phyloP scores from a whole-genome alignment of 1,140 invertebrate genomes.

The Brachionus rotundiformis region DNA sequence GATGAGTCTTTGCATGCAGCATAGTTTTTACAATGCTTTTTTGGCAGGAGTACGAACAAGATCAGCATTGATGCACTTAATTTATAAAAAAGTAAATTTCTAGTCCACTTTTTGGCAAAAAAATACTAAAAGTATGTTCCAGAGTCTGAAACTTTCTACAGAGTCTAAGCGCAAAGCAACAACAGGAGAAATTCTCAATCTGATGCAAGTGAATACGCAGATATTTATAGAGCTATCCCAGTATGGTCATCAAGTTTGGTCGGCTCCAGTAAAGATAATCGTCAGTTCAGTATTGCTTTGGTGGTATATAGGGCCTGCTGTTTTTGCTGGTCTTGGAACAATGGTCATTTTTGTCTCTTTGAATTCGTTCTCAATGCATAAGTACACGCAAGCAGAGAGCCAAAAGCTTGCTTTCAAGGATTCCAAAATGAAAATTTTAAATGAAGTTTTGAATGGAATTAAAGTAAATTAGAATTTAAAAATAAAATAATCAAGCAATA shows the following conservation, averaged over 20 bases:
- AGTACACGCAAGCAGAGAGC: slow-evolving; percentile 68
- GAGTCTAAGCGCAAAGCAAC: slow-evolving; percentile 64
- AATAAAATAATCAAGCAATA: background rate
- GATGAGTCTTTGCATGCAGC: slow-evolving; percentile 78
- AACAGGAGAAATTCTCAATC: slow-evolving; percentile 69
- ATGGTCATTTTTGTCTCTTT: slow-evolving; percentile 67
- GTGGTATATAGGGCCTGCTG: slow-evolving; percentile 69
- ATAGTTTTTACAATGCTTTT: slow-evolving; percentile 61
- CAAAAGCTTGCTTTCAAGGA: slow-evolving; percentile 68
- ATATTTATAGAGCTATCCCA: slow-evolving; percentile 65
- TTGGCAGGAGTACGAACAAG: slow-evolving; percentile 85
- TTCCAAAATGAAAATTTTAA: slow-evolving; percentile 65
- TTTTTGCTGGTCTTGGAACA: slow-evolving; percentile 63
- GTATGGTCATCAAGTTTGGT: slow-evolving; percentile 94
- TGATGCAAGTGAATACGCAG: slow-evolving; percentile 69
- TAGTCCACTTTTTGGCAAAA: background rate
- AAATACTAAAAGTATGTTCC: background rate
- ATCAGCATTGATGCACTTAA: slow-evolving; percentile 84
- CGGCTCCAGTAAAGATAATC: slow-evolving; percentile 85
- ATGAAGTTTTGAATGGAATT: slow-evolving; percentile 65
- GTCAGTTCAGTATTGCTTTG: slow-evolving; percentile 86
- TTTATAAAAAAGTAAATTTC: slow-evolving; percentile 78
- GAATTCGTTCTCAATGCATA: slow-evolving; percentile 82
- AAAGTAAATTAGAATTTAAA: slow-evolving; percentile 58
- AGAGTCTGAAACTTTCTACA: slow-evolving; percentile 53